phyloP scores from a whole-genome alignment of 2,113 vertebrate species.

The Scopus umbretta region DNA sequence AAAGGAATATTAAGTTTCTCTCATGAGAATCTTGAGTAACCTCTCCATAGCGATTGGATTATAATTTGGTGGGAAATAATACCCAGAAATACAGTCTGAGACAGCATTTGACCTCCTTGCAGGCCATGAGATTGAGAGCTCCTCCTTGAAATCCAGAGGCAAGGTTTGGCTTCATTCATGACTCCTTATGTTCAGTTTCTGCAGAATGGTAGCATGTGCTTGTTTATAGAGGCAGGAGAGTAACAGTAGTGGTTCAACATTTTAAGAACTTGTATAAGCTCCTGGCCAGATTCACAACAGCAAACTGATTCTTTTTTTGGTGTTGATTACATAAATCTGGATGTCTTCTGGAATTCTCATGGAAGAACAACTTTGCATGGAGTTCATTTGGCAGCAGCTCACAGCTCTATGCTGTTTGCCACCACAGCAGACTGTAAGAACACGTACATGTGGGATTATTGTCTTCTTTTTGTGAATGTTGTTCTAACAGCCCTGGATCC shows the following conservation, averaged over 20 bases:
- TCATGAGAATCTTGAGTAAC: background rate
- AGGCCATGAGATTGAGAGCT: background rate
- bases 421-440: background rate
- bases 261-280: background rate
- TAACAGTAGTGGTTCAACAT: background rate
- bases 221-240: background rate
- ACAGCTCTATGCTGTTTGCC: background rate
- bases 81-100: background rate
- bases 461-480: background rate
- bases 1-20: background rate
- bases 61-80: background rate
- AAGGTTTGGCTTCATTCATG: background rate
- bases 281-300: background rate
- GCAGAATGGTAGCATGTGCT: background rate
- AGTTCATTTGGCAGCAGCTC: background rate
- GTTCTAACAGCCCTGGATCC: background rate
- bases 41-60: fast-evolving
- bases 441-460: background rate
- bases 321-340: background rate
- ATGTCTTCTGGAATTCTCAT: background rate
- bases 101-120: background rate
- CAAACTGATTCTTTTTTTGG: background rate
- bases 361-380: background rate
- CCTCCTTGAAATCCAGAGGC: background rate
- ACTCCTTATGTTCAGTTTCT: background rate